Base-by-base conservation (phyloP, 2,113 vertebrate species). In the mouse (Mus musculus) region DNA sequence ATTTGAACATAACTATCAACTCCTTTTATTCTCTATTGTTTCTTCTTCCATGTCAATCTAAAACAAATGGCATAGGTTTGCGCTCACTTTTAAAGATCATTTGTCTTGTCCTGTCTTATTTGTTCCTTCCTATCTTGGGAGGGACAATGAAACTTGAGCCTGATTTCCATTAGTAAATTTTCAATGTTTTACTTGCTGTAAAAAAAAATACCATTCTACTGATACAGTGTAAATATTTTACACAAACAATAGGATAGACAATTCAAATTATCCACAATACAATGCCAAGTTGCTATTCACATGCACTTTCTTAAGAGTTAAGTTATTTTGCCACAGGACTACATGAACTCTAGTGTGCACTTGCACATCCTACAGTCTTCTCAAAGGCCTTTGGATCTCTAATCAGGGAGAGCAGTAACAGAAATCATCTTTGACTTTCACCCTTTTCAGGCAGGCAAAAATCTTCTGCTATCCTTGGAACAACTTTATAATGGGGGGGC, bases 371-470 rank as follows among this genome's bases (percentile, higher is more conserved):
- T 77, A 86, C 65, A 71, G 20, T 52, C 65, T 87, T 77, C 54
- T 90, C 67, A 92, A 96, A 73, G 63, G 85, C 71, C n/a, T 72
- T 92, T 84, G 76, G 94, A 94, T 67, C 61, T 93, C 67, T 97
- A 93, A 95, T 22, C 13, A 19, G 20, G 61, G 49, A 95, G 3
- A 82, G 65, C 93, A 11, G 77, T 69, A 97, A 84, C 0, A 96
- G 93, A 97, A 95, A 59, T 2, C 95, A 93, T 73, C 13, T 90
- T 90, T 96, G 73, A 95, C 80, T 96, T 97, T 96, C 81, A 96
- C 52, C 20, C 16, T 59, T 93, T 80, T 89, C 7, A 69, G 86
- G 90, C 56, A 94, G 78, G 54, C 90, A 95, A 97, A 97, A 93
- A 94, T 69, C 88, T 78, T 91, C 96, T 95, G 84, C 88, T 88